A percentile compares a stretch with the other conserved stretches of the same genome.
These are phyloP conservation scores for Camptogramma bilineatum DNA, from an alignment of 2,888 invertebrate species.

Conservation along the genomic window DNA sequence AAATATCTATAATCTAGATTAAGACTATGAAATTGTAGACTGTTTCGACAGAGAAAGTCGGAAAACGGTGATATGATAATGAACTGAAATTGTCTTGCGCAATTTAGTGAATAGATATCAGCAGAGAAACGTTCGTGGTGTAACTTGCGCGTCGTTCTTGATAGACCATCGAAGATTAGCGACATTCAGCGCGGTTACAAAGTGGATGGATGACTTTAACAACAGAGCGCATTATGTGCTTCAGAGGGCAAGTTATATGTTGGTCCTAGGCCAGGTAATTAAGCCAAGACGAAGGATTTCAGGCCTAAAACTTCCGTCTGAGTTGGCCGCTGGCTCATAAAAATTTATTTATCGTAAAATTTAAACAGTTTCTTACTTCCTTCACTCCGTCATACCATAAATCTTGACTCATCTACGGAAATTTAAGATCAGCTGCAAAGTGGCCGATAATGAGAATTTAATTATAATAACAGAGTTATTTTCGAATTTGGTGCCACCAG, in stretches of 20 bases:
- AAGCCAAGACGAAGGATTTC: not conserved
- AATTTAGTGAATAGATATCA: too few species aligned
- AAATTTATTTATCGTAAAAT: not conserved
- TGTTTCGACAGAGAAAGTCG: too few species aligned
- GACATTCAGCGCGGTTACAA: too few species aligned
- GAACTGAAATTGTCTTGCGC: too few species aligned
- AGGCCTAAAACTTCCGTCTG: not conserved
- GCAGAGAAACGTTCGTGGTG: too few species aligned
- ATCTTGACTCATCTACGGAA: slow-evolving; percentile 15
- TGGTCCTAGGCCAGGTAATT: not conserved
- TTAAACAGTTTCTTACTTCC: not conserved
- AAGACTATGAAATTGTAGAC: too few species aligned
- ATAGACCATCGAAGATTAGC: too few species aligned
- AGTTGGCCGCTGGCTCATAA: not conserved
- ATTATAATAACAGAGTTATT: slow-evolving; percentile 10
- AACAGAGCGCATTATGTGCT: too few species aligned
- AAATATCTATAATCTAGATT: too few species aligned
- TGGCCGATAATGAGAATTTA: slow-evolving; percentile 5
- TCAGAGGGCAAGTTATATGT: not conserved
- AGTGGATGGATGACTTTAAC: too few species aligned
- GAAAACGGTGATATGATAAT: too few species aligned
- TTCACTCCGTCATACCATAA: not conserved
- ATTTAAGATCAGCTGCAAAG: slow-evolving; percentile 37
- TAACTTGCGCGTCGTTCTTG: too few species aligned
- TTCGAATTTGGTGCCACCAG: not conserved